Conservation (phyloP, 2,888 invertebrate genomes). For the Cheilosia scutellata region DNA sequence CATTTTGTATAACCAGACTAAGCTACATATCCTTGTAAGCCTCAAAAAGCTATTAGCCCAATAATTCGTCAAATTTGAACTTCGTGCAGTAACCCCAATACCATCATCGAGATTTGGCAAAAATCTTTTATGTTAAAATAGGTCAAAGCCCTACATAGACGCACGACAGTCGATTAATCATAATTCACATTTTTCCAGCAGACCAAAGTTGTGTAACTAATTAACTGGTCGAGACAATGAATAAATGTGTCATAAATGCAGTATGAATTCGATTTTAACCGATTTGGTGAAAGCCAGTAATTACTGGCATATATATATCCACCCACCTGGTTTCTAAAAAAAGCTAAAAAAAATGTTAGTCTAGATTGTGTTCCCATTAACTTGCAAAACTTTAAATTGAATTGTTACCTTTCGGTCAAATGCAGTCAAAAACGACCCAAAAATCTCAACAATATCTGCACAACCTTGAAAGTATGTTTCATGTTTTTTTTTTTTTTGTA, state of each 20-base stretch:
- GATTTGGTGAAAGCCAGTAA: conserved; percentile 32
- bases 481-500: no score
- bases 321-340: neutral
- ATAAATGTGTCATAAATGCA: neutral
- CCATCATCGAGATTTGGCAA: neutral
- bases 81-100: neutral
- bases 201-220: conserved; percentile 2
- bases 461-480: conserved; percentile 40
- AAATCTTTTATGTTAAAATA: neutral
- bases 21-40: no score
- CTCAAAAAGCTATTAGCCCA: no score
- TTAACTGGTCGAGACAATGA: conserved; percentile 12
- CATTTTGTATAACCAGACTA: no score
- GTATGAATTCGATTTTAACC: neutral
- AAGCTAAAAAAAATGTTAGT: conserved; percentile 1
- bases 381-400: conserved; percentile 1
- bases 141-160: neutral
- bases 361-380: neutral
- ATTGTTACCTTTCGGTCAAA: conserved; percentile 27
- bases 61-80: no score
- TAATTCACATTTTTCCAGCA: neutral
- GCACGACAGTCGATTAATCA: neutral
- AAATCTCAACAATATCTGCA: conserved; percentile 34
- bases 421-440: conserved; percentile 10
- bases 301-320: neutral